These are phyloP conservation scores for Bombus ignitus DNA, from an alignment of 1,140 invertebrate species.

Conservation along the genomic window DNA sequence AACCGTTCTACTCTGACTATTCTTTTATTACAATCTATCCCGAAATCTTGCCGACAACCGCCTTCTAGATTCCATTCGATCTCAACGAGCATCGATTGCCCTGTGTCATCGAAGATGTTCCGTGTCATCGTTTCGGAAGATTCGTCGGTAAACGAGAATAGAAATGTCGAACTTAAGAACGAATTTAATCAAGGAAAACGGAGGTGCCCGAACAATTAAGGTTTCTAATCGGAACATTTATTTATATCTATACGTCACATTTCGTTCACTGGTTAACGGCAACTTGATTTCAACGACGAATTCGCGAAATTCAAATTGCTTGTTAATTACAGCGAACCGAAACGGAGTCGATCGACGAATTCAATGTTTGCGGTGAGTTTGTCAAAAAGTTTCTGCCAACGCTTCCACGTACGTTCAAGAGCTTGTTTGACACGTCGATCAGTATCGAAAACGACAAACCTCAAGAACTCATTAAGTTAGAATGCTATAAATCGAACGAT, in stretches of 20 bases:
- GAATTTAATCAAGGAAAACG: not conserved
- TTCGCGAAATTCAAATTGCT: not conserved
- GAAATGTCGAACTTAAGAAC: not conserved
- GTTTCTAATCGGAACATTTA: not conserved
- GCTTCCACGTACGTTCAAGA: conserved; percentile 43
- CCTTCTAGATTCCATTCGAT: conserved; percentile 9
- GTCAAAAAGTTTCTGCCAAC: conserved; percentile 22
- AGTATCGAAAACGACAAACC: conserved; percentile 44
- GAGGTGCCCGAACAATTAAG: not conserved
- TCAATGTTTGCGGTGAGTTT: not conserved
- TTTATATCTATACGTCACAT: not conserved
- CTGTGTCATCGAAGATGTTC: too few relatives aligned
- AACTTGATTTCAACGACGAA: not conserved
- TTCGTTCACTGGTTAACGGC: too few relatives aligned
- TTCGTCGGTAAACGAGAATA: too few relatives aligned
- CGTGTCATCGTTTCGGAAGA: not conserved
- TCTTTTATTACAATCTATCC: conserved; percentile 42
- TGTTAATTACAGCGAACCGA: conserved; percentile 1
- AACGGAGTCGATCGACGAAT: not conserved
- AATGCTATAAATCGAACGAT: not conserved
- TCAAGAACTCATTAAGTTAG: conserved; percentile 59
- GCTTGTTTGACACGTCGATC: conserved; percentile 20
- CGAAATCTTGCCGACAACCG: not conserved
- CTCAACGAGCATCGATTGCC: not conserved
- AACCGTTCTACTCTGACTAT: conserved; percentile 54